A percentile compares a stretch with the other conserved stretches of the same genome.
Evolutionary conservation across 2,888 invertebrate genomes (phyloP).

Genomic region (Troides oblongomaculatus): DNA sequence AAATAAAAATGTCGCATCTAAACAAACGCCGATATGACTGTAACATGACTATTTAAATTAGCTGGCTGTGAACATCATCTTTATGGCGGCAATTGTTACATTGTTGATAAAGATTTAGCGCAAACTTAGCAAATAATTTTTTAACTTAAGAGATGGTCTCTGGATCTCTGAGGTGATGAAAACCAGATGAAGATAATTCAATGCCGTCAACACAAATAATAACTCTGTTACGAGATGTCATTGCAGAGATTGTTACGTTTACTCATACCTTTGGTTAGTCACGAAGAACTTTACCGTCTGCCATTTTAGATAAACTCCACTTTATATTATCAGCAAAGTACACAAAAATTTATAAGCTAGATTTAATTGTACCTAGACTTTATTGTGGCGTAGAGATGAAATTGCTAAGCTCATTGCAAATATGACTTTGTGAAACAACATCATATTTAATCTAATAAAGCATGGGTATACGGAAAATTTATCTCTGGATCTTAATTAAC

Average conservation of each 20-base stretch:
- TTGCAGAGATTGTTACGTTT: background rate
- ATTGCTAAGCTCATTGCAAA: background rate
- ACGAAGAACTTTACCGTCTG: slow-evolving; percentile 5
- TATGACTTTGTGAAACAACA: background rate
- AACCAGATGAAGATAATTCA: background rate
- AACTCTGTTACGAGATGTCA: background rate
- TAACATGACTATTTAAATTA: background rate
- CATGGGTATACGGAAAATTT: no score
- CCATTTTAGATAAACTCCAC: slow-evolving; percentile 14
- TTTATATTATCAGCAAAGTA: slow-evolving; percentile 3
- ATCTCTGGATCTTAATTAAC: no score
- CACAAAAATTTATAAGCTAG: background rate
- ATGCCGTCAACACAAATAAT: background rate
- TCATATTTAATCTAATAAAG: background rate
- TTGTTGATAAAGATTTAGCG: background rate
- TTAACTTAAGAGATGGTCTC: background rate
- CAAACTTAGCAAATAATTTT: background rate
- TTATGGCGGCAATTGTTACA: background rate
- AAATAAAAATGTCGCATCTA: no score
- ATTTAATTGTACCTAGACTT: background rate
- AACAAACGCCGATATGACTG: background rate
- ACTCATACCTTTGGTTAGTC: slow-evolving; percentile 6
- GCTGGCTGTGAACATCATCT: background rate
- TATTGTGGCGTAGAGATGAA: background rate
- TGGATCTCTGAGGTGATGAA: background rate